Base-by-base conservation (phyloP, 2,797 vertebrate species). In the Cheirogaleus major region DNA sequence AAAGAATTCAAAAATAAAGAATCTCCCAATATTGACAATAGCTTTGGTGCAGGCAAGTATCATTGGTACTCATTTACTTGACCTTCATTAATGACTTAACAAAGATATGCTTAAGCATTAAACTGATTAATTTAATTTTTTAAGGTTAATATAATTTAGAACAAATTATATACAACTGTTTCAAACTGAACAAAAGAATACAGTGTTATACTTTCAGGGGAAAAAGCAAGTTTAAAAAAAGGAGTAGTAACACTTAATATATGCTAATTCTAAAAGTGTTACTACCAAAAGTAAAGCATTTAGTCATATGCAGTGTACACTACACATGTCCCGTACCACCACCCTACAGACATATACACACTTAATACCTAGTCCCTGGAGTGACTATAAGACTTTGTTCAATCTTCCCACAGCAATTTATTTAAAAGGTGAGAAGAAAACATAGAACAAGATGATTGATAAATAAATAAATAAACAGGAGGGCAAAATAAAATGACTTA, bases 181-280 rank as follows among this genome's bases (percentile, higher is more conserved):
- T 10, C 63, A 94, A 95, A 92, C 20, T 89, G 61, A 93, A 95
- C 18, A 52, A 88, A 95, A 84, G 63, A 94, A 93, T 67, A 57
- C 9, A 55, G 23, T 20, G 27, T 32, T 72, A 92, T 1, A 94
- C 32, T 75, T 73, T 61, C 55, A 84, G 72, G 30, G 20, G 45
- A 75, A 80, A 89, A 76, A 76, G 55, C 7, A 73, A 23, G 4
- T 80, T 88, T 41, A 17, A 59, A 30, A 89, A 55, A 73, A 80
- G 63, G 79, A 83, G 48, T 1, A 87, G 11, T 23, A 90, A 72
- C 88, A 79, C 27, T 59, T 48, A 72, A 87, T 25, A 48, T 30
- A 25, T 9, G 57, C 14, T 35, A 38, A 86, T 48, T 89, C 41
- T 91, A 59, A 30, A 11, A 69, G 23, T 67, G 9, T 76, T 84